These are phyloP conservation scores for Meteorus cinctellus DNA, from an alignment of 2,888 invertebrate genomes.

Conservation along the genomic window DNA sequence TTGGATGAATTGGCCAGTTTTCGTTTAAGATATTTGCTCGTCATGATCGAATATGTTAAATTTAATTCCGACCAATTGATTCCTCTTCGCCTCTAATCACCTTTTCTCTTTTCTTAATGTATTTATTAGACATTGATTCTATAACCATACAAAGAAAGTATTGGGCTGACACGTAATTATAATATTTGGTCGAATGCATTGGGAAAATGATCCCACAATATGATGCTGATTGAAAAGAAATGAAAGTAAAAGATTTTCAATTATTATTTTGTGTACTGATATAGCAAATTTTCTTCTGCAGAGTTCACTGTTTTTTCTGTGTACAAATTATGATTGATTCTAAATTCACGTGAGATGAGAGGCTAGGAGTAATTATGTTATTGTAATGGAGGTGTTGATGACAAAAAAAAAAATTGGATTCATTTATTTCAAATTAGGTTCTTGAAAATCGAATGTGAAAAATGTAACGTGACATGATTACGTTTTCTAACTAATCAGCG, in stretches of 20 bases:
- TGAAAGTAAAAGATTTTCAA: not conserved
- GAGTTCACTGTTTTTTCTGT: not conserved
- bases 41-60: not conserved
- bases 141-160: not conserved
- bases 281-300: not conserved
- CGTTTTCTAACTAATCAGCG: not conserved
- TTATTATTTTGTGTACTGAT: constrained; percentile 3
- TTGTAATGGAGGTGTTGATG: not conserved
- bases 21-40: not conserved
- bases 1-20: not conserved
- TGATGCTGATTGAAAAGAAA: not conserved
- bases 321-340: not conserved
- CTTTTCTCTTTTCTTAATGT: not conserved
- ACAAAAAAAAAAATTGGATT: not conserved
- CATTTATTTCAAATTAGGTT: not conserved
- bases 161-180: not conserved
- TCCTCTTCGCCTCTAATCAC: not conserved
- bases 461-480: not conserved
- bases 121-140: not conserved
- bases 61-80: not conserved
- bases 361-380: not conserved
- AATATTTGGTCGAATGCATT: not conserved
- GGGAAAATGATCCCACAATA: not conserved
- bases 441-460: not conserved
- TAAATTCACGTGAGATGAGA: not conserved